A percentile compares a stretch with the other conserved stretches of the same genome.
Conservation (phyloP, 1,140 invertebrate species). For the Hypsibius dujardini region DNA sequence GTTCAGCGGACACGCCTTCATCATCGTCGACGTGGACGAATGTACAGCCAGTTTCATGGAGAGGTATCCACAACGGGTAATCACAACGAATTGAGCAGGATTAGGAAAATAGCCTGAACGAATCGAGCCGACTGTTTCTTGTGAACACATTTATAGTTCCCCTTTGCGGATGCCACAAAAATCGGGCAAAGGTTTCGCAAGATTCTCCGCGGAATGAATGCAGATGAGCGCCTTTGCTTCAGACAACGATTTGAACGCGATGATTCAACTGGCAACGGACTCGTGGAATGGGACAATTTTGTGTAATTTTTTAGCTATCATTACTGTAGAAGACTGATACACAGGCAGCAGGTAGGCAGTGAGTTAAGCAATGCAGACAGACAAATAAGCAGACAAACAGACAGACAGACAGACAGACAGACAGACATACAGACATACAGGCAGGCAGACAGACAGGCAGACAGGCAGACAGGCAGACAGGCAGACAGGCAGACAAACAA, state of each 20-base stretch:
- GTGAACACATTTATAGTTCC: background rate
- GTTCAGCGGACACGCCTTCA: slow-evolving; percentile 32
- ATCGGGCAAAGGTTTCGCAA: background rate
- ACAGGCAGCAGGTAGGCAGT: too few relatives aligned
- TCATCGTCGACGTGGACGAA: slow-evolving; percentile 34
- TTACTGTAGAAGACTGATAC: background rate
- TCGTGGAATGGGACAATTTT: background rate
- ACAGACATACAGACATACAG: too few relatives aligned
- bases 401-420: too few relatives aligned
- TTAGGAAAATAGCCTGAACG: background rate
- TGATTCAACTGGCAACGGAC: background rate
- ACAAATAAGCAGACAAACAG: too few relatives aligned
- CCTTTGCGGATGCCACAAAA: background rate
- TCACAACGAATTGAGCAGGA: background rate
- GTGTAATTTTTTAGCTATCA: background rate
- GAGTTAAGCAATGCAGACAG: too few relatives aligned
- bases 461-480: too few relatives aligned
- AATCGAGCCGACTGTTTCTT: background rate
- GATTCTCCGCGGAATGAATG: background rate
- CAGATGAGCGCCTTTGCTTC: background rate
- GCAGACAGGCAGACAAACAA: too few relatives aligned
- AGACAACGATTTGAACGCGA: background rate
- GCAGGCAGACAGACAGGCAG: too few relatives aligned
- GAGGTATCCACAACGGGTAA: slow-evolving; percentile 27
- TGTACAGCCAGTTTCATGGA: slow-evolving; percentile 36